phyloP scores from a whole-genome alignment of 30 jellyfish, hydroid and myxozoan genomes.

The Pelagia noctiluca region DNA sequence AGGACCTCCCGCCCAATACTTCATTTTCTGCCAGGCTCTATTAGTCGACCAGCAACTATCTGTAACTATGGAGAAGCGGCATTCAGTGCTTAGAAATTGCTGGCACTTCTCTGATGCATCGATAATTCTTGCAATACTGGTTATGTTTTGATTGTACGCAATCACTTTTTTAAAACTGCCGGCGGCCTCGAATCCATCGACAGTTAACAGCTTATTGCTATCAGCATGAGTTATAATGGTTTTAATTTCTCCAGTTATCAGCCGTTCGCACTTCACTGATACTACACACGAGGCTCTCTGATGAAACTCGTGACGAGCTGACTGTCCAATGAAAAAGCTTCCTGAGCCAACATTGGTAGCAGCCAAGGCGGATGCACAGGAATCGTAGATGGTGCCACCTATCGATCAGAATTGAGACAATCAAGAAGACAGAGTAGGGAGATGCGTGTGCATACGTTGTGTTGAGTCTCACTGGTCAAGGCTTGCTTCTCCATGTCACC shows the following conservation, averaged over 20 bases:
- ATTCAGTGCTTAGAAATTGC: background rate
- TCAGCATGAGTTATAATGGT: background rate
- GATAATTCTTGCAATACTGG: background rate
- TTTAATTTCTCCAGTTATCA: background rate
- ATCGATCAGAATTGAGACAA: too few species aligned
- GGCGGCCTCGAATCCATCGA: background rate
- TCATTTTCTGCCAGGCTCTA: background rate
- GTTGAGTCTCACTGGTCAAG: too few species aligned
- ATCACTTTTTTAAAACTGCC: background rate
- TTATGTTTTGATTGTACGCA: background rate
- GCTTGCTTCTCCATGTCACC: too few species aligned
- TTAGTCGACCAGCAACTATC: background rate
- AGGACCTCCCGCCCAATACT: conserved; percentile 9
- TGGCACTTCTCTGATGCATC: background rate
- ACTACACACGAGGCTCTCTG: background rate
- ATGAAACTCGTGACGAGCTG: background rate
- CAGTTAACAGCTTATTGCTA: background rate
- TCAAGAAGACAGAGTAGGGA: too few species aligned
- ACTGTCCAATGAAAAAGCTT: background rate
- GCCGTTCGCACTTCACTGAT: background rate
- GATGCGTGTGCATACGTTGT: too few species aligned
- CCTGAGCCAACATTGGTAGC: background rate
- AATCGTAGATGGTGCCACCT: too few species aligned
- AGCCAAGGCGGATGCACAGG: too few species aligned
- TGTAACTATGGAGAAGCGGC: background rate